A percentile compares a stretch with the other conserved stretches of the same genome.
Conservation (phyloP, 2,797 vertebrate species). For the Leuciscus waleckii region DNA sequence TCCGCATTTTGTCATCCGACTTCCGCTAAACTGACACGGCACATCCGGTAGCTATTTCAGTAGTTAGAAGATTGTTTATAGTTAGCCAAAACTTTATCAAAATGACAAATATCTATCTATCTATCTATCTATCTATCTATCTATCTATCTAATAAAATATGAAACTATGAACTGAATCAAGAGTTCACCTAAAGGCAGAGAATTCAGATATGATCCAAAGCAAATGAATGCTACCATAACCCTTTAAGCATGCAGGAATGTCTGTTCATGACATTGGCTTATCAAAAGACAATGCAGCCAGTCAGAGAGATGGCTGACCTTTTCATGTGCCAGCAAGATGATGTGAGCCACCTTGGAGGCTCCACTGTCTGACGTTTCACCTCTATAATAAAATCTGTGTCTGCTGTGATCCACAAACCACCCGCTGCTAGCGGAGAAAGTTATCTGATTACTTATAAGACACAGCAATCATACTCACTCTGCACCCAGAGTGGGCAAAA, state of each 20-base stretch:
- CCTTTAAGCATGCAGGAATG: background rate
- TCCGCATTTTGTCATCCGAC: too few species aligned
- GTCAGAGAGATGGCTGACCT: constrained; percentile 46
- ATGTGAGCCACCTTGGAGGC: constrained; percentile 31
- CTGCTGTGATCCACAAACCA: constrained; percentile 61
- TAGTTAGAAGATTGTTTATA: too few species aligned
- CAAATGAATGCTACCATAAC: background rate
- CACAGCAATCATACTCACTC: constrained; percentile 30
- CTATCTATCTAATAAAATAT: background rate
- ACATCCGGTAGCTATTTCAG: too few species aligned
- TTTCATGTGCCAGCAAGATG: constrained; percentile 47
- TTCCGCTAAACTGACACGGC: too few species aligned
- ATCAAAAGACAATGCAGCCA: constrained; percentile 37
- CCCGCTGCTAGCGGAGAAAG: constrained; percentile 64
- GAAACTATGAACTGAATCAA: background rate
- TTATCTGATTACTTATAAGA: constrained; percentile 67
- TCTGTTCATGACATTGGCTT: constrained; percentile 20
- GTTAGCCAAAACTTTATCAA: too few species aligned
- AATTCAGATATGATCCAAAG: background rate
- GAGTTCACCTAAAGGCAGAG: background rate
- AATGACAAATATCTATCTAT: too few species aligned
- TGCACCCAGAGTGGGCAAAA: background rate
- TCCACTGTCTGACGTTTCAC: constrained; percentile 62
- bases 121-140: too few species aligned
- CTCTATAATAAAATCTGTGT: constrained; percentile 68